These are phyloP conservation scores for Chondrilla cf. caribensis DNA, from an alignment of 37 sponge, comb jelly and placozoan genomes.

Conservation along the genomic window DNA sequence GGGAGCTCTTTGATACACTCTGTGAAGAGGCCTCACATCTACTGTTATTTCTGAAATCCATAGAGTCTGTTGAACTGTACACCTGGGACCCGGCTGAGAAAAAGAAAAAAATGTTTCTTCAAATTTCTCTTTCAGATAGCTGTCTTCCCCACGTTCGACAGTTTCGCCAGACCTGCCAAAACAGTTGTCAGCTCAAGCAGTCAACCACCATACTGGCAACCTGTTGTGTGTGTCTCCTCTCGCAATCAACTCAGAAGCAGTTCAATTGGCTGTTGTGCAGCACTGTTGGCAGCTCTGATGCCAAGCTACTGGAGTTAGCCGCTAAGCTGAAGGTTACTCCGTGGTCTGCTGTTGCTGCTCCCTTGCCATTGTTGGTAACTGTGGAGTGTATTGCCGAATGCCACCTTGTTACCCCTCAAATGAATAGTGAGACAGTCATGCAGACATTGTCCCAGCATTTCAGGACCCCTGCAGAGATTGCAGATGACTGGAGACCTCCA, in stretches of 20 bases:
- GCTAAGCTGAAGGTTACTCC: slow-evolving; percentile 47
- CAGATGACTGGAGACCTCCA: neutral
- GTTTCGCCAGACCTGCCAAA: neutral
- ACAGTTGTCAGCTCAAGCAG: neutral
- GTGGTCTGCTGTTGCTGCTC: slow-evolving; percentile 72
- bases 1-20: slow-evolving; percentile 22
- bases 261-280: slow-evolving; percentile 55
- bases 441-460: neutral
- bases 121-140: neutral
- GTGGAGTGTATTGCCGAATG: too few relatives aligned
- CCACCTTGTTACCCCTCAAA: neutral
- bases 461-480: neutral
- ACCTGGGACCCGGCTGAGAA: neutral
- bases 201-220: neutral
- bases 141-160: neutral
- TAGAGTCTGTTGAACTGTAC: slow-evolving; percentile 44
- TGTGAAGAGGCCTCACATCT: slow-evolving; percentile 29
- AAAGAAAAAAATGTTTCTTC: neutral
- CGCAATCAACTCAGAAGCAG: neutral
- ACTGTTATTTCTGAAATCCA: slow-evolving; percentile 57
- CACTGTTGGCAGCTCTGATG: slow-evolving; percentile 32
- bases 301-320: neutral
- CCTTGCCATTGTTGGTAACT: neutral
- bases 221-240: too few relatives aligned
- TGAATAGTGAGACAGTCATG: neutral